These are phyloP conservation scores for Mesocricetus auratus DNA, from an alignment of 2,113 vertebrate genomes.

Conservation along the genomic window DNA sequence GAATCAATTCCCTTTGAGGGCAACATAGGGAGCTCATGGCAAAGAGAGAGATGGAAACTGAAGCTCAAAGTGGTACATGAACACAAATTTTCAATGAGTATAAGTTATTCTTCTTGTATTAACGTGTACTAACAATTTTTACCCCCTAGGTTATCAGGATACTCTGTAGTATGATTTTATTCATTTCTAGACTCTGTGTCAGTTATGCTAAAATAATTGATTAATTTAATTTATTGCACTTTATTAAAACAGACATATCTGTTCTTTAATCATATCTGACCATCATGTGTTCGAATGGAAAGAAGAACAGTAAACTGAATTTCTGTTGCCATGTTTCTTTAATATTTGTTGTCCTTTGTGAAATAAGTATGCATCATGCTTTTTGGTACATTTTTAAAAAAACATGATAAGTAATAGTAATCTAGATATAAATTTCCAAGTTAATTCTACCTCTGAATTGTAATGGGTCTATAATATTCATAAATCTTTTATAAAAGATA, in stretches of 20 bases:
- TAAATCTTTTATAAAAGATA: slow-evolving; percentile 41
- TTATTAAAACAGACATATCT: not conserved
- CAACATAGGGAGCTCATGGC: not conserved
- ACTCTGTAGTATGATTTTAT: not conserved
- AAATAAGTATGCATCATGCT: not conserved
- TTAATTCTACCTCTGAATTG: slow-evolving; percentile 22
- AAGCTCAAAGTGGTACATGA: not conserved
- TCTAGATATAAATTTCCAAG: not conserved
- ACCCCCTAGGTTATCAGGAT: not conserved
- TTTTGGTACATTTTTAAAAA: not conserved
- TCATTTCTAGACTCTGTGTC: not conserved
- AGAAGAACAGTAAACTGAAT: slow-evolving; percentile 2
- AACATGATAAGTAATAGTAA: not conserved
- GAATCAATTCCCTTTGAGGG: slow-evolving; percentile 16
- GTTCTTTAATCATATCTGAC: not conserved
- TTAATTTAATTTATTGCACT: slow-evolving; percentile 43
- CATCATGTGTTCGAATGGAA: not conserved
- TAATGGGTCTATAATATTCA: not conserved
- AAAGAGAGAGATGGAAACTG: not conserved
- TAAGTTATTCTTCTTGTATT: not conserved
- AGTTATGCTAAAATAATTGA: slow-evolving; percentile 29
- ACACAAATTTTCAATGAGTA: not conserved
- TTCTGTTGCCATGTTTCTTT: slow-evolving; percentile 46
- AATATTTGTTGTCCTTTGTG: slow-evolving; percentile 3
- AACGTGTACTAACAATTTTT: not conserved